These are phyloP conservation scores for Epicampocera succincta DNA, from an alignment of 2,888 invertebrate species.

Conservation along the genomic window DNA sequence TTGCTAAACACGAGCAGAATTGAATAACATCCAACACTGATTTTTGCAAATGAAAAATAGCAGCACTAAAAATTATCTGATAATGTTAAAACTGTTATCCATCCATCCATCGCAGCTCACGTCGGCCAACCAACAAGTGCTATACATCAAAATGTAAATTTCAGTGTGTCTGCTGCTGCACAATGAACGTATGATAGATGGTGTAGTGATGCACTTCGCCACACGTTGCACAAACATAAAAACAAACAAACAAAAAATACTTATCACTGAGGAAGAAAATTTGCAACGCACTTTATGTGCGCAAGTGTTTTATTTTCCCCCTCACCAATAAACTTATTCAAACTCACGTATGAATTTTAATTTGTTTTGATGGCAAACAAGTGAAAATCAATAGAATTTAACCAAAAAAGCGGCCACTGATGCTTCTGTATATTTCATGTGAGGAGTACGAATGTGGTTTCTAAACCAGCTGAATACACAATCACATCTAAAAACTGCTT, in stretches of 20 bases:
- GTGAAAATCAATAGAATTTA: slow-evolving; percentile 55
- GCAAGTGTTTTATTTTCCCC: slow-evolving; percentile 5
- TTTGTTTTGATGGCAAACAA: slow-evolving; percentile 61
- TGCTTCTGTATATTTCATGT: slow-evolving; percentile 39
- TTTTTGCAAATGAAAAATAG: slow-evolving; percentile 7
- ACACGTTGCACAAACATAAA: not conserved
- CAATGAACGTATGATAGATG: not conserved
- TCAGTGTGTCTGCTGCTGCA: slow-evolving; percentile 9
- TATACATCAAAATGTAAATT: slow-evolving; percentile 46
- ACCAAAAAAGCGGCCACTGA: slow-evolving; percentile 27
- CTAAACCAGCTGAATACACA: slow-evolving; percentile 20
- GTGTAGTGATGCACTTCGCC: not conserved
- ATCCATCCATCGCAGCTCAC: not conserved
- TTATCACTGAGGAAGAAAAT: not conserved
- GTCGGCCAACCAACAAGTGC: slow-evolving; percentile 26
- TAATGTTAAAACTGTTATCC: slow-evolving; percentile 14
- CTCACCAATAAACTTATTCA: not conserved
- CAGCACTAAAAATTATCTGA: slow-evolving; percentile 18
- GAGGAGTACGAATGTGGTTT: slow-evolving; percentile 23
- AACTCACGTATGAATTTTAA: slow-evolving; percentile 49
- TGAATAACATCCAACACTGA: slow-evolving; percentile 24
- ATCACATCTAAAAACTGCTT: slow-evolving; percentile 1
- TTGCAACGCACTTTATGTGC: slow-evolving; percentile 26
- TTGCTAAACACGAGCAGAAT: slow-evolving; percentile 43
- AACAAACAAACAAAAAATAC: too few species aligned